A percentile compares a stretch with the other conserved stretches of the same genome.
phyloP scores from a whole-genome alignment of 2,888 invertebrate species.

The Diloba caeruleocephala region DNA sequence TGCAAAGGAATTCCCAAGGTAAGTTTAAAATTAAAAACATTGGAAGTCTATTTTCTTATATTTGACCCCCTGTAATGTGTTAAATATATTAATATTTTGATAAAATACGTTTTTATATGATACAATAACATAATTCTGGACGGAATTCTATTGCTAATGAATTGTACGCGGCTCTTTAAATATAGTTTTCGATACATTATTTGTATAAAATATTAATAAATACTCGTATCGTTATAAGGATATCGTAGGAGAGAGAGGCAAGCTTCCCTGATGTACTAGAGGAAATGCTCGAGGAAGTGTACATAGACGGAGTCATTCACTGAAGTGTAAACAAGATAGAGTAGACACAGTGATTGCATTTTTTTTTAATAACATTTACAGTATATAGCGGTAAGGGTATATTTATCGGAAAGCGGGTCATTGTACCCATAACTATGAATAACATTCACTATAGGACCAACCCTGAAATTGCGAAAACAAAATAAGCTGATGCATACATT shows the following conservation, averaged over 20 bases:
- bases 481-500: no score
- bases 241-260: constrained; percentile 17
- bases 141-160: constrained; percentile 73
- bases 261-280: constrained; percentile 31
- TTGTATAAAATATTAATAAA: constrained; percentile 50
- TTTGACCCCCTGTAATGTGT: constrained; percentile 11
- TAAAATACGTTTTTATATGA: constrained; percentile 44
- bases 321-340: neutral
- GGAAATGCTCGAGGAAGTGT: constrained; percentile 1
- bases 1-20: neutral
- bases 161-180: constrained; percentile 46
- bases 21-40: neutral
- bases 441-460: no score
- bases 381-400: no score
- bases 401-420: no score
- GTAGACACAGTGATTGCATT: no score
- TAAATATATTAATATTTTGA: constrained; percentile 46
- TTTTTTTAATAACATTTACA: no score
- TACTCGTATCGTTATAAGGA: constrained; percentile 11
- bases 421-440: no score
- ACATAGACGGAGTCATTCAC: constrained; percentile 22
- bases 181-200: constrained; percentile 30
- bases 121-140: constrained; percentile 76
- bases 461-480: no score
- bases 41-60: neutral